Conservation (phyloP, 2,113 vertebrate species). For the Herpailurus yagouaroundi region DNA sequence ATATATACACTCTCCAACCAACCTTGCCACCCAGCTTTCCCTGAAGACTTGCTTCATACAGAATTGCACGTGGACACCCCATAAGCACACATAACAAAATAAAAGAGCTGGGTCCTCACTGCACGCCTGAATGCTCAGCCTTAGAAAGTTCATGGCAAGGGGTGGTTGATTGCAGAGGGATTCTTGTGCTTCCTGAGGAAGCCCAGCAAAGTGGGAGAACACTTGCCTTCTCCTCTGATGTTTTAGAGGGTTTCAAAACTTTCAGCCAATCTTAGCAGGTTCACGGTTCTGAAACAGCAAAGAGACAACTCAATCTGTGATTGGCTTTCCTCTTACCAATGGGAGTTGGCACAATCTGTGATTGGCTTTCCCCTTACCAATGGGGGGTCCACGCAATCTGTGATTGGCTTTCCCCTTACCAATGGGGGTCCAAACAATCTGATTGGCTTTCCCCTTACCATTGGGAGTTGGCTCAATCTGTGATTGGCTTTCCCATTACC, state of each 20-base stretch:
- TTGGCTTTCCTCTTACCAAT: background rate
- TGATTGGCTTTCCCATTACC: no score
- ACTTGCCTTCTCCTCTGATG: background rate
- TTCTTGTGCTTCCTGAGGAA: background rate
- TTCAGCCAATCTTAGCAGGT: background rate
- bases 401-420: no score
- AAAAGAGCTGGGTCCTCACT: background rate
- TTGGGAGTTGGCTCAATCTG: no score
- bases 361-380: no score
- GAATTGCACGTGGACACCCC: background rate
- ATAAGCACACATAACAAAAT: fast-evolving
- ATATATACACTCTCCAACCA: background rate
- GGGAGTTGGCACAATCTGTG: background rate
- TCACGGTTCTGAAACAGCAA: background rate
- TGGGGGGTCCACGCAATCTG: no score
- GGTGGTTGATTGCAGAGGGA: background rate
- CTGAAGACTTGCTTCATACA: background rate
- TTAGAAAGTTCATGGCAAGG: background rate
- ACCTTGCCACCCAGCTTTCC: background rate
- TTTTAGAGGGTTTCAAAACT: slow-evolving; percentile 37
- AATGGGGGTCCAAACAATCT: no score
- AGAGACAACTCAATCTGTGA: background rate
- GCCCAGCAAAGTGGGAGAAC: background rate
- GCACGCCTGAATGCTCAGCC: background rate
- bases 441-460: no score